A percentile compares a stretch with the other conserved stretches of the same genome.
Conservation (phyloP, 2,797 vertebrate species). For the Acomys russatus region DNA sequence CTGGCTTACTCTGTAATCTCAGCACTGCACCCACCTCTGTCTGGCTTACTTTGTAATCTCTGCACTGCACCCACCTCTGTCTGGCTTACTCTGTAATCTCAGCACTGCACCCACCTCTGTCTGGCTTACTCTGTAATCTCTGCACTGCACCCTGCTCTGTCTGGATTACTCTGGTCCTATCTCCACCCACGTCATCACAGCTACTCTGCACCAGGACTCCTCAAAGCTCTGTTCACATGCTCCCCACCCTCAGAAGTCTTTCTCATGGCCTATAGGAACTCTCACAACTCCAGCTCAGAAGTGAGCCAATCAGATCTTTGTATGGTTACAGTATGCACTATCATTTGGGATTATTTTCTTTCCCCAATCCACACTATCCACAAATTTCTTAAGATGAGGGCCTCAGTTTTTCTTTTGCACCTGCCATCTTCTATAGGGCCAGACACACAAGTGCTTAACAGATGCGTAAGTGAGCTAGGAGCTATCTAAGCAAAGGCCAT, state of each 20-base stretch:
- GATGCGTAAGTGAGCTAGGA: background rate
- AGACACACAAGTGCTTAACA: slow-evolving; percentile 5
- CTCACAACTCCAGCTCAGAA: slow-evolving; percentile 1
- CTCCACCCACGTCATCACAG: background rate
- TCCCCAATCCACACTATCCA: background rate
- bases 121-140: too few species aligned
- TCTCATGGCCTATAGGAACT: background rate
- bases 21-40: too few species aligned
- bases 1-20: too few species aligned
- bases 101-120: too few species aligned
- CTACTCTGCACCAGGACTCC: background rate
- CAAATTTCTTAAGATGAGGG: slow-evolving; percentile 3
- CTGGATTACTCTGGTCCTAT: background rate
- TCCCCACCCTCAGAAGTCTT: background rate
- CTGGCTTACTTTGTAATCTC: too few species aligned
- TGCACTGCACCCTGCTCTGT: background rate
- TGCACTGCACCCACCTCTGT: too few species aligned
- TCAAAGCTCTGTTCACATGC: background rate
- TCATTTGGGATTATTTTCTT: slow-evolving; percentile 47
- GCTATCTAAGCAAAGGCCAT: background rate
- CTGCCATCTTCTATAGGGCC: slow-evolving; percentile 10
- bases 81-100: too few species aligned
- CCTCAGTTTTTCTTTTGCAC: slow-evolving; percentile 22
- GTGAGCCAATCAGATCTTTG: background rate
- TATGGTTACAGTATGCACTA: background rate